Conservation (phyloP, 2,113 vertebrate genomes). For the Vidua chalybeata region DNA sequence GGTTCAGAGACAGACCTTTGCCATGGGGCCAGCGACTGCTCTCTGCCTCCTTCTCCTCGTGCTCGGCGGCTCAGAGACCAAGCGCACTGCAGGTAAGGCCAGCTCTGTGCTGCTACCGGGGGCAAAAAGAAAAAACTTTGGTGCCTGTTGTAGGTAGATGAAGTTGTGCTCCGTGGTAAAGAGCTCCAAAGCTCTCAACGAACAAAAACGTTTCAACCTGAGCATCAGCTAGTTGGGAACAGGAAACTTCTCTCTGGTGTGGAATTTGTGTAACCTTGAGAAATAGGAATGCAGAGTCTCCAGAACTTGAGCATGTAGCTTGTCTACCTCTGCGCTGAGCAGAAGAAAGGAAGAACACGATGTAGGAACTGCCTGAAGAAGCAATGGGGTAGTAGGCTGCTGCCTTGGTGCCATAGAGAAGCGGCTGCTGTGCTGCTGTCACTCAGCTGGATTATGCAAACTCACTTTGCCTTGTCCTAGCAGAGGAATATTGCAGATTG, state of each 20-base stretch:
- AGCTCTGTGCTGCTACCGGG: not conserved
- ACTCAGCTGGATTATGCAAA: not conserved
- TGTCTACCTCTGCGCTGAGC: fast-evolving
- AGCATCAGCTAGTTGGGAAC: not conserved
- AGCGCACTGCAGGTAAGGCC: conserved; percentile 85
- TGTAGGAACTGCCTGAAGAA: not conserved
- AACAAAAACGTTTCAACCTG: not conserved
- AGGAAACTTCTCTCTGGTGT: not conserved
- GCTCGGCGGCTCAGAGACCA: conserved; percentile 73
- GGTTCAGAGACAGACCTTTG: conserved; percentile 37
- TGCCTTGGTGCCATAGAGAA: fast-evolving
- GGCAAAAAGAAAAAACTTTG: not conserved
- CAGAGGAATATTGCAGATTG: not conserved
- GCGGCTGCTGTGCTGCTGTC: not conserved
- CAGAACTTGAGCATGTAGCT: fast-evolving
- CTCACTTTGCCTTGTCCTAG: not conserved
- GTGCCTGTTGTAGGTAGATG: too few species aligned
- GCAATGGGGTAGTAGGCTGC: not conserved
- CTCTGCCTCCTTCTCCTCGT: conserved; percentile 71
- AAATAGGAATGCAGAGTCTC: fast-evolving
- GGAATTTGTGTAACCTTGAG: not conserved
- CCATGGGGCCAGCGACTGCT: conserved; percentile 79
- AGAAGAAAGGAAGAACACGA: not conserved
- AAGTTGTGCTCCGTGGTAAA: not conserved
- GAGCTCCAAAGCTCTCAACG: not conserved